Base-by-base conservation (phyloP, 1,140 invertebrate species). In the Chrysomallon squamiferum region DNA sequence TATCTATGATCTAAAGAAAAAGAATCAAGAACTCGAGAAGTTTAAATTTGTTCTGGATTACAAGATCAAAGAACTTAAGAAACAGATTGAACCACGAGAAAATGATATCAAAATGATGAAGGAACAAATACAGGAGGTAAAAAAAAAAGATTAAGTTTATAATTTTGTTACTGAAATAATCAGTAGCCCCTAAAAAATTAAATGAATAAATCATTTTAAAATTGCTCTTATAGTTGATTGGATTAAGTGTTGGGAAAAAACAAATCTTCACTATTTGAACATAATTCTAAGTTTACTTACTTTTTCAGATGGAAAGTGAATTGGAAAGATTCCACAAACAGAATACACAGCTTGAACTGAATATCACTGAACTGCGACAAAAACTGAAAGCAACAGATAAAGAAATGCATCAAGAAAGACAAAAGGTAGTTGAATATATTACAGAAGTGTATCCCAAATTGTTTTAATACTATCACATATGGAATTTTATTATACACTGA, bases 31-130 rank as follows among this genome's bases (percentile, higher is more conserved):
- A 82, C 79, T 96, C 62, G 93, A 96, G 76, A 96, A 96, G 79
- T 94, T 92, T 73, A 95, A 94, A 80, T 95, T 94, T 83, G 92
- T 95, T 15, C 83, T 95, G 20, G 93, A 94, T 74, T 93, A 94
- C 76, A 95, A 95, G 84, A 94, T 96, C 35, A 90, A 91, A 45
- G 93, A 95, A 80, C 79, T 95, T 11, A 93, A 93, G 79, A 90
- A 90, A 83, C 90, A 95, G 85, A 93, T 95, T 74, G 91, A 95
- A 76, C 93, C 93, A 0, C 88, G 92, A 67, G 93, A 95, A 72
- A 82, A 82, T 59, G 84, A 87, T 59, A 95, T 95, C 50, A 90
- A 90, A 77, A 90, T 91, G 50, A 90, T 93, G 84, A 92, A 92
- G 70, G 88, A 92, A 43, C 91, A 93, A 79, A 93, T 93, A 49